A percentile compares a stretch with the other conserved stretches of the same genome.
These are phyloP conservation scores for Aleiodes alternator DNA, from an alignment of 2,888 invertebrate species.

Conservation along the genomic window DNA sequence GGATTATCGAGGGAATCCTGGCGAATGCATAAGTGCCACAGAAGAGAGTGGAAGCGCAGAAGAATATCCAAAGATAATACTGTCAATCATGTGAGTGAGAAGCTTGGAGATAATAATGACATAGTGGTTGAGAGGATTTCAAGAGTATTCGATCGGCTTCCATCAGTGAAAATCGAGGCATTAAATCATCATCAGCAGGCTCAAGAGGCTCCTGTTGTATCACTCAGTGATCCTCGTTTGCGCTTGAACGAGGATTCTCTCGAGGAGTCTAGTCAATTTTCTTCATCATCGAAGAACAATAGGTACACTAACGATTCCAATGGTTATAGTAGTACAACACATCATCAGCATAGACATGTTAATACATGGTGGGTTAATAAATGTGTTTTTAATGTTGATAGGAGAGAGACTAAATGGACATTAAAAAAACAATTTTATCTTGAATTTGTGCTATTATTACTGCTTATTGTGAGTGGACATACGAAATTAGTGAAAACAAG, in stretches of 20 bases:
- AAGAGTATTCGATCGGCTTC: neutral
- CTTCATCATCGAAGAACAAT: slow-evolving; percentile 35
- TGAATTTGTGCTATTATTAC: slow-evolving; percentile 63
- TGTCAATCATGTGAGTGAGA: neutral
- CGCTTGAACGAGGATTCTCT: slow-evolving; percentile 37
- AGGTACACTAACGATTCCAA: slow-evolving; percentile 16
- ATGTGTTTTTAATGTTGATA: slow-evolving; percentile 35
- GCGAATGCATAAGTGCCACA: slow-evolving; percentile 13
- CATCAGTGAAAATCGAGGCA: neutral
- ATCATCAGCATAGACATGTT: slow-evolving; percentile 40
- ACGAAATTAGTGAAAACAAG: slow-evolving; percentile 40
- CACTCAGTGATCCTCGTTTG: neutral
- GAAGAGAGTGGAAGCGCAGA: slow-evolving; percentile 15
- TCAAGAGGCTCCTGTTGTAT: slow-evolving; percentile 15
- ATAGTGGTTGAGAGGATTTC: neutral
- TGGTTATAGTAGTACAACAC: neutral
- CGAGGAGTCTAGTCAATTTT: slow-evolving; percentile 56
- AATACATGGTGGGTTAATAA: slow-evolving; percentile 46
- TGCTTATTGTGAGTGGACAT: slow-evolving; percentile 66
- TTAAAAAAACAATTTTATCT: slow-evolving; percentile 59
- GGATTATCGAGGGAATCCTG: slow-evolving; percentile 28
- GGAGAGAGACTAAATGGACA: slow-evolving; percentile 30
- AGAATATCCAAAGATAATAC: slow-evolving; percentile 9
- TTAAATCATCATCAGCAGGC: slow-evolving; percentile 23
- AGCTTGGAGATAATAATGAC: neutral